Percentiles rank a stretch among this genome's conserved stretches.
These are phyloP conservation scores for Drosophila ustulata DNA, from an alignment of 2,888 invertebrate species.

Conservation along the genomic window DNA sequence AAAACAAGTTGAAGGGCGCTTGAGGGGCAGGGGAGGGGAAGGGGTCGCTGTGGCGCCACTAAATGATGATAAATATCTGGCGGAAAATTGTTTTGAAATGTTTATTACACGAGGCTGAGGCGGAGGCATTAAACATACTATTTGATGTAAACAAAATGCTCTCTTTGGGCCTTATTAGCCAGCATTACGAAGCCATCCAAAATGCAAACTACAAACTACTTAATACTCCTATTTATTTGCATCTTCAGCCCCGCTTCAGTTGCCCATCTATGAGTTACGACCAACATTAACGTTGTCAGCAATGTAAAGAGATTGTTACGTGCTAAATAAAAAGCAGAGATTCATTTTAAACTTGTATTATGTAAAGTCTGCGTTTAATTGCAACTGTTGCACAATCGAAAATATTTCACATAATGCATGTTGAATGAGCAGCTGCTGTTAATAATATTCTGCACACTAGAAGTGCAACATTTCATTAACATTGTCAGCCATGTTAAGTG, in stretches of 20 bases:
- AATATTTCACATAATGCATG: too few relatives aligned
- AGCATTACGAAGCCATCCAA: constrained; percentile 4
- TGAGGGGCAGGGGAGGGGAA: constrained; percentile 2
- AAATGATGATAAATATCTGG: constrained; percentile 53
- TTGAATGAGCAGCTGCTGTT: too few relatives aligned
- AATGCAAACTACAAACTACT: neutral
- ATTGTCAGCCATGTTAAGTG: too few relatives aligned
- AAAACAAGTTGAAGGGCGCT: constrained; percentile 39
- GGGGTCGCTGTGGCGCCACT: constrained; percentile 19
- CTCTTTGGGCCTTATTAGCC: constrained; percentile 1
- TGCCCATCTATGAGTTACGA: neutral
- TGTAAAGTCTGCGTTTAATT: neutral
- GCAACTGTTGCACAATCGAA: too few relatives aligned
- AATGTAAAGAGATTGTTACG: neutral
- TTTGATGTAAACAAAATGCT: constrained; percentile 12
- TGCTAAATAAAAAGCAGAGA: neutral
- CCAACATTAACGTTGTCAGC: neutral
- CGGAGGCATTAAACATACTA: neutral
- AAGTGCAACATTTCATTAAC: too few relatives aligned
- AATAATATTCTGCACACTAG: too few relatives aligned
- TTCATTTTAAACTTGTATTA: neutral
- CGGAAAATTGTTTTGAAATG: constrained; percentile 43
- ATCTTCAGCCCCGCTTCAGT: neutral
- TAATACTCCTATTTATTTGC: neutral
- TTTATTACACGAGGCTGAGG: constrained; percentile 16